phyloP scores from a whole-genome alignment of 2,113 vertebrate genomes.

The Falco punctatus region DNA sequence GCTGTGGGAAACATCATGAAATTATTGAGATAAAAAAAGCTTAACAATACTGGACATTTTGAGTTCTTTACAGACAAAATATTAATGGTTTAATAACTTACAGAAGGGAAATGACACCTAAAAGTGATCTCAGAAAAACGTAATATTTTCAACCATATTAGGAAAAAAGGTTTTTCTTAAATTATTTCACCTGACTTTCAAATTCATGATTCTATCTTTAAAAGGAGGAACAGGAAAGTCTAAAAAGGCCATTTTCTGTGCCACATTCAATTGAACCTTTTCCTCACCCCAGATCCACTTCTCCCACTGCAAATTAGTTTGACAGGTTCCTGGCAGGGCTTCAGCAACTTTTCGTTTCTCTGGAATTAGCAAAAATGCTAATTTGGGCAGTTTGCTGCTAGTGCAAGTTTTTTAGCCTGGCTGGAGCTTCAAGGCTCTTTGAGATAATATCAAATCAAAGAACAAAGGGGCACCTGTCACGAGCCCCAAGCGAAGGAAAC shows the following conservation, averaged over 20 bases:
- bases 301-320: conserved; percentile 37
- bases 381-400: conserved; percentile 50
- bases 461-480: conserved; percentile 56
- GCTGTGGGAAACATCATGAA: background rate
- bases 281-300: conserved; percentile 21
- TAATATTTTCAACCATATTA: background rate
- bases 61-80: background rate
- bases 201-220: background rate
- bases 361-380: conserved; percentile 67
- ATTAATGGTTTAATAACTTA: background rate
- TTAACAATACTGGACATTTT: background rate
- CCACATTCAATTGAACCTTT: background rate
- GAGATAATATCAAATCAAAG: conserved; percentile 26
- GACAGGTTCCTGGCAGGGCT: conserved; percentile 49
- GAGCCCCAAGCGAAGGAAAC: background rate
- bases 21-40: background rate
- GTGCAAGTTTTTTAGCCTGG: conserved; percentile 31
- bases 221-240: background rate
- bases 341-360: conserved; percentile 27
- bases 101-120: background rate
- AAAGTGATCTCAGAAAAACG: background rate
- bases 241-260: background rate
- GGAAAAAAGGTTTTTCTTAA: background rate
- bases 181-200: background rate
- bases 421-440: conserved; percentile 29